These are phyloP conservation scores for Acrobasis suavella DNA, from an alignment of 2,888 invertebrate genomes.

Conservation along the genomic window DNA sequence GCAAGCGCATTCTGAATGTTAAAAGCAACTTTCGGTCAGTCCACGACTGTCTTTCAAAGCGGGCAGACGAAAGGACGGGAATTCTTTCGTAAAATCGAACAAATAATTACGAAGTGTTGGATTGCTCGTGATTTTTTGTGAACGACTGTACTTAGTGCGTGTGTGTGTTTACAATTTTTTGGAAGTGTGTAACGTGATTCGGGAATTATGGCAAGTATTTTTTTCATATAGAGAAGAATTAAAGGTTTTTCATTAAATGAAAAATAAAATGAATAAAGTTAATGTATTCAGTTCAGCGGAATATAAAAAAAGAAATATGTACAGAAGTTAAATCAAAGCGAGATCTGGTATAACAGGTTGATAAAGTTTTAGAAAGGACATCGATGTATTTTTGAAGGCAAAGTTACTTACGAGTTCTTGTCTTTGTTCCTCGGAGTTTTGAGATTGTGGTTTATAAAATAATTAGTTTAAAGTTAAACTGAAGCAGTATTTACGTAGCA, in stretches of 20 bases:
- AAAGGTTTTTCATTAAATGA: not conserved
- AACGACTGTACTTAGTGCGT: conserved; percentile 48
- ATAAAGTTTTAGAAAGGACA: conserved; percentile 1
- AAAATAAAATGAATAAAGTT: too few species aligned
- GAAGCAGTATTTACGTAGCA: too few species aligned
- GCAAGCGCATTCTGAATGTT: conserved; percentile 67
- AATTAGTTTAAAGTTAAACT: too few species aligned
- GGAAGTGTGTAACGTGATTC: conserved; percentile 49
- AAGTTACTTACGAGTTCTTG: not conserved
- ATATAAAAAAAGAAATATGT: too few species aligned
- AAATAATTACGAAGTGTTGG: conserved; percentile 43
- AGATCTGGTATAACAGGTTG: not conserved
- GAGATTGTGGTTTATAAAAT: too few species aligned
- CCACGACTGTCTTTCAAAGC: conserved; percentile 70
- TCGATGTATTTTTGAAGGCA: not conserved
- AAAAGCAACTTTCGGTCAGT: conserved; percentile 72
- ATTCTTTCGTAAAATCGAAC: conserved; percentile 45
- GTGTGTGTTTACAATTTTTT: conserved; percentile 40
- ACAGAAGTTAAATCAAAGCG: not conserved
- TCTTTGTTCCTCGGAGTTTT: not conserved
- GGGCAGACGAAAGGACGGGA: conserved; percentile 71
- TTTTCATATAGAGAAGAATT: conserved; percentile 19
- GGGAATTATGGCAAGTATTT: conserved; percentile 65
- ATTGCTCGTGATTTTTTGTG: conserved; percentile 40
- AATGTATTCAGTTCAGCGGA: too few species aligned